Conservation (phyloP, 2,888 invertebrate genomes). For the Ypsolopha sequella region DNA sequence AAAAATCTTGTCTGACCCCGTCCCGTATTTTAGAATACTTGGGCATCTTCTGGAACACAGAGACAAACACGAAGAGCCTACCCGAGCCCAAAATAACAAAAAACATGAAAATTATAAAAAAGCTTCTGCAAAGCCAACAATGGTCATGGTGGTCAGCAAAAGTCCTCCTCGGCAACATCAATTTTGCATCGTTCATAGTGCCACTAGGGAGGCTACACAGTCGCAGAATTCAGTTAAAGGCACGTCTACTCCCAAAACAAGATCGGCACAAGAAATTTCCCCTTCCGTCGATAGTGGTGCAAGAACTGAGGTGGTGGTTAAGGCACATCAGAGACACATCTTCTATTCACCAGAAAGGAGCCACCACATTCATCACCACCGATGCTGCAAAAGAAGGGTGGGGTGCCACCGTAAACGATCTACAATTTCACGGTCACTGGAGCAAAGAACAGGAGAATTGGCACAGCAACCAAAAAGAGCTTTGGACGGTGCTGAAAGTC, state of each 20-base stretch:
- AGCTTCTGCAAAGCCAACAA: too few species aligned
- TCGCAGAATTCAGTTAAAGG: neutral
- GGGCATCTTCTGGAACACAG: neutral
- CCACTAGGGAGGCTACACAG: neutral
- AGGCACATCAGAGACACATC: neutral
- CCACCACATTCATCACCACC: neutral
- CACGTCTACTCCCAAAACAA: neutral
- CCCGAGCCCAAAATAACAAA: neutral
- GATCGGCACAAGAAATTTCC: neutral
- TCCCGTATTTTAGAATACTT: conserved; percentile 1
- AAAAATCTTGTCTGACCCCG: conserved; percentile 9
- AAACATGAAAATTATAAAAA: neutral
- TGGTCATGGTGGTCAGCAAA: neutral
- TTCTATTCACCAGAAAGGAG: neutral
- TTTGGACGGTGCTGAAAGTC: neutral
- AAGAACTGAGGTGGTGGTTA: neutral
- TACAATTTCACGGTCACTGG: neutral
- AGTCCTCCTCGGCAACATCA: neutral
- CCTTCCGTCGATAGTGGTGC: neutral
- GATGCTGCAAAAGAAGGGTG: neutral
- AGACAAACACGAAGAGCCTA: neutral
- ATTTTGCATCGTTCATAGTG: neutral
- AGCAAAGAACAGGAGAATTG: neutral
- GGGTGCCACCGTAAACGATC: neutral
- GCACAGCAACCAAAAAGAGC: neutral